A percentile compares a stretch with the other conserved stretches of the same genome.
phyloP scores from a whole-genome alignment of 2,113 vertebrate genomes.

The Notarius lentiginosus region DNA sequence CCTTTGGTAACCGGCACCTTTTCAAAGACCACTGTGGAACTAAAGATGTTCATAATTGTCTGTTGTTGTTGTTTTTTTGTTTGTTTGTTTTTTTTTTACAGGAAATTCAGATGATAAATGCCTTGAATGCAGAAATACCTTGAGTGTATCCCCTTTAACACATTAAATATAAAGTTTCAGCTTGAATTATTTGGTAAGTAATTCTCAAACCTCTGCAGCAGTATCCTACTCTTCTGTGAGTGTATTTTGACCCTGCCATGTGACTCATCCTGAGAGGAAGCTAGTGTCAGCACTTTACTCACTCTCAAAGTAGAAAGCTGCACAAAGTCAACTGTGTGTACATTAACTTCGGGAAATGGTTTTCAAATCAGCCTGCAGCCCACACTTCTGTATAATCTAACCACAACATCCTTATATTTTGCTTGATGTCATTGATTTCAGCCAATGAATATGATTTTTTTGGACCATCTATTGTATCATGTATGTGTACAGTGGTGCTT shows the following conservation, averaged over 20 bases:
- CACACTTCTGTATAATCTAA: neutral
- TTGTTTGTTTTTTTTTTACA: neutral
- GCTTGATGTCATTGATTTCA: neutral
- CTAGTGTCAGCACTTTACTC: constrained; percentile 69
- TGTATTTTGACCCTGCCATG: constrained; percentile 65
- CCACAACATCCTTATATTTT: neutral
- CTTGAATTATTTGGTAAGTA: neutral
- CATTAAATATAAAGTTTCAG: neutral
- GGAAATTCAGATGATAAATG: neutral
- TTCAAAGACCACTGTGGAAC: constrained; percentile 55
- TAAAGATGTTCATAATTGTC: constrained; percentile 56
- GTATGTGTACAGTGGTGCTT: no score
- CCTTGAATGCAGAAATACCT: no score
- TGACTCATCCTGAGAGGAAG: constrained; percentile 72
- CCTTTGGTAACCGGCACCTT: constrained; percentile 57
- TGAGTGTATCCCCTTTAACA: neutral
- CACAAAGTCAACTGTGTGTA: constrained; percentile 40
- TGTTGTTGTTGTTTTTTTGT: neutral
- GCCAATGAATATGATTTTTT: neutral
- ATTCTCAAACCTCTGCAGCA: constrained; percentile 54
- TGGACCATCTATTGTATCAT: no score
- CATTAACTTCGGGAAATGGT: constrained; percentile 12
- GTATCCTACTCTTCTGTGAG: constrained; percentile 39
- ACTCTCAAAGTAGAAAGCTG: constrained; percentile 61
- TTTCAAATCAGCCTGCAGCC: neutral